Base-by-base conservation (phyloP, 2,888 invertebrate species). In the Drosophila subsilvestris region DNA sequence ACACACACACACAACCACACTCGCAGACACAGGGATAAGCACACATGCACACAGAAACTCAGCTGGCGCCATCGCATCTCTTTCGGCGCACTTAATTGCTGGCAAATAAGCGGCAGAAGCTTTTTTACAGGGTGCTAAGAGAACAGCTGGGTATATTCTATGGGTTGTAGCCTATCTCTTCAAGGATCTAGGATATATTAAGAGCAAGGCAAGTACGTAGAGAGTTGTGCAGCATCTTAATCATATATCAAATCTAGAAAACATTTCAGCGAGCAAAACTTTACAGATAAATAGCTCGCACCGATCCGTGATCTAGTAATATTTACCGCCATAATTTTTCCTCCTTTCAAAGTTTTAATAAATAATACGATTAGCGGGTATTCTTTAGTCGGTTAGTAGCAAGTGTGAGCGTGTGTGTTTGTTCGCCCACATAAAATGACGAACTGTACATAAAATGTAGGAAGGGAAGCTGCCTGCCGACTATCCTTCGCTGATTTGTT, bases 81-180 rank as follows among this genome's bases (percentile, higher is more conserved):
- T 59, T 57, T 60, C 43, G 51, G 75, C 78, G 67, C 78, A 72
- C 80, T 83, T 88, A 87, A 87, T 87, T 87, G 88, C 87, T 76
- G 74, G 76, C 78, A 86, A 86, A 88, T 82, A 80, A 80, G 85
- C 78, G 81, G 55, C 65, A 66, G 45, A 55, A 73, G 83, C 67
- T 72, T 71, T 74, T 57, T 57, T 67, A 37, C 25, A 37, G 37
- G 14, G 37, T 37, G 7, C 14, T 2, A 5, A 7, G 1, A 0
- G 2, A 37, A 47, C 43, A 60, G 27, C n/a, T 3, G 62, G 44
- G 63, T 37, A 37, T 37, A n/a, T 53, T 43, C 10, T 25, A 6
- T 45, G 60, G 53, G 44, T 29, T 18, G 22, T 22, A 17, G 55
- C 25, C 25, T 57, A 22, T 17, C 44, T 18, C 7, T 10, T 3